Conservation (phyloP, 2,888 invertebrate genomes). For the Atherix ibis region DNA sequence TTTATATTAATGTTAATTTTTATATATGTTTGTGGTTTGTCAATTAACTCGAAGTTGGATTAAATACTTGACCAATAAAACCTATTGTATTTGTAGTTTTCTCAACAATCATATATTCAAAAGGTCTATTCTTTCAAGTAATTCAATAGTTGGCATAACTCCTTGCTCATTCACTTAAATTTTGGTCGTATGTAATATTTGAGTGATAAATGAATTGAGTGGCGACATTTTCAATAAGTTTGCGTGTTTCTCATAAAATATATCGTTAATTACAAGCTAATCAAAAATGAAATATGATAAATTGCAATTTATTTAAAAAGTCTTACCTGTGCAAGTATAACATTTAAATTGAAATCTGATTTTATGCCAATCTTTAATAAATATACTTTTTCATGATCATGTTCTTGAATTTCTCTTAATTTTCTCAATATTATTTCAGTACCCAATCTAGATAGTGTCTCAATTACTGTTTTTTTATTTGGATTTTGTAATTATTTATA, state of each 20-base stretch:
- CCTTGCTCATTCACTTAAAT: slow-evolving; percentile 63
- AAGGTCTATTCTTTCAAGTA: slow-evolving; percentile 47
- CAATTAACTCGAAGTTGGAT: too few relatives aligned
- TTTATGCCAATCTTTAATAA: slow-evolving; percentile 45
- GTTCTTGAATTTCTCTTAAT: slow-evolving; percentile 35
- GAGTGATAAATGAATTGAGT: slow-evolving; percentile 41
- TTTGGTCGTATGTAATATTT: slow-evolving; percentile 53
- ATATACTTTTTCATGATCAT: slow-evolving; percentile 41
- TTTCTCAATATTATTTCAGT: slow-evolving; percentile 36
- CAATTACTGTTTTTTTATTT: slow-evolving; percentile 41
- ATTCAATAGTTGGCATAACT: slow-evolving; percentile 49
- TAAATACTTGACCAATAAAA: slow-evolving; percentile 40
- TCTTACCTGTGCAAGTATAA: slow-evolving; percentile 36
- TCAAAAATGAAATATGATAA: slow-evolving; percentile 14
- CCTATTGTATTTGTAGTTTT: slow-evolving; percentile 44
- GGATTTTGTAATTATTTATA: too few relatives aligned
- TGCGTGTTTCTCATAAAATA: slow-evolving; percentile 42
- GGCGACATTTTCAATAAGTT: slow-evolving; percentile 40
- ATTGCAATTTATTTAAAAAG: slow-evolving; percentile 1
- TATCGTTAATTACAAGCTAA: slow-evolving; percentile 49
- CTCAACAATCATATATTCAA: slow-evolving; percentile 51
- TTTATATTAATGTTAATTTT: too few relatives aligned
- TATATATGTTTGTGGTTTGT: too few relatives aligned
- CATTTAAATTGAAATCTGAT: slow-evolving; percentile 43
- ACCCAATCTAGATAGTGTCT: slow-evolving; percentile 35